Evolutionary conservation across 2,797 vertebrate genomes (phyloP).

Genomic region (Calcarius lapponicus): DNA sequence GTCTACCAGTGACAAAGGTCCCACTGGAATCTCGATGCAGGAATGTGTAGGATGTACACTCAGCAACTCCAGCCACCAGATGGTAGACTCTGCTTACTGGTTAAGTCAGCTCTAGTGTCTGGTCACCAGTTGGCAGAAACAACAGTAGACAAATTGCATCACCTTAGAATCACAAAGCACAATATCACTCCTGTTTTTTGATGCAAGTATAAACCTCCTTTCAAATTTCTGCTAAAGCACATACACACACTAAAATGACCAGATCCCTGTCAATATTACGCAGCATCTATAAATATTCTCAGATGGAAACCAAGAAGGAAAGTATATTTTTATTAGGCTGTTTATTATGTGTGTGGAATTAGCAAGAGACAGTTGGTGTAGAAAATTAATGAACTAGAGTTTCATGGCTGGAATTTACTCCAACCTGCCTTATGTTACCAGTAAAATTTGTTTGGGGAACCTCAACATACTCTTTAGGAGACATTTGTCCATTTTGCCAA

Average conservation of each 20-base stretch:
- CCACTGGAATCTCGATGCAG: constrained; percentile 2
- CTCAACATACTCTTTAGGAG: constrained; percentile 67
- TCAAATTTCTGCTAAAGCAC: constrained; percentile 1
- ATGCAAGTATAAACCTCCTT: constrained; percentile 1
- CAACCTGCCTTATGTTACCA: constrained; percentile 73
- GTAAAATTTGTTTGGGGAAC: constrained; percentile 73
- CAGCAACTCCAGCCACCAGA: constrained; percentile 70
- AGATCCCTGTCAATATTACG: constrained; percentile 35
- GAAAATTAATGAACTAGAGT: constrained; percentile 76
- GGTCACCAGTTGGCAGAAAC: constrained; percentile 73
- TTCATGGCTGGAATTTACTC: constrained; percentile 73
- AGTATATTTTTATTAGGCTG: constrained; percentile 73
- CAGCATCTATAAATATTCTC: constrained; percentile 66
- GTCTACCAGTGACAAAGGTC: background rate
- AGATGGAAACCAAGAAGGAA: constrained; percentile 57
- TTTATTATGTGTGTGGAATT: constrained; percentile 72
- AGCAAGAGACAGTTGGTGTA: constrained; percentile 74
- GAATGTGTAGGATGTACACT: constrained; percentile 44
- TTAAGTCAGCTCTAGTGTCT: constrained; percentile 67
- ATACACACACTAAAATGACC: background rate
- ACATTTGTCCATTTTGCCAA: constrained; percentile 69
- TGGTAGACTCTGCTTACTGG: constrained; percentile 75
- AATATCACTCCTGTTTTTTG: constrained; percentile 31
- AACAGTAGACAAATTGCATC: constrained; percentile 64
- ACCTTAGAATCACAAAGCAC: constrained; percentile 65